Evolutionary conservation across 2,113 vertebrate species (phyloP), one percentile per base, ranked within the genome.

Genomic region (Anoplopoma fimbria): DNA sequence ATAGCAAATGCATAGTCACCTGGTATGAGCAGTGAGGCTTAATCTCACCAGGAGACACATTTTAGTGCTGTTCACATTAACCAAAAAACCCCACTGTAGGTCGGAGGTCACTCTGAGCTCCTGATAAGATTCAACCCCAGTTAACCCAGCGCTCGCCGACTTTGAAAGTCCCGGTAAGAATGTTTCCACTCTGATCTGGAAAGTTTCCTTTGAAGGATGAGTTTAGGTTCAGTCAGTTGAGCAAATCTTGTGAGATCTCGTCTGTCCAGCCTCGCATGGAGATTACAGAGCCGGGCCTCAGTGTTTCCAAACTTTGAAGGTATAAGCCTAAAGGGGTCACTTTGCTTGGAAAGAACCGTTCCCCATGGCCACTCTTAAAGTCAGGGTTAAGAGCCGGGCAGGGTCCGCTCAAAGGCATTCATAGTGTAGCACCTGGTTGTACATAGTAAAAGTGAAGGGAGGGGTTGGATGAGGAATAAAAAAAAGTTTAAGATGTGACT

Each of bases 111-210:
- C n/a, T 17, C 6, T 51, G 58, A 23, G 27, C 27, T 63, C 23
- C 34, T 0, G 53, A 64, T 73, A 36, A 83, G 62, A 67, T 42
- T 77, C 15, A 78, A 74, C 53, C 57, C 53, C 14, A 33, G 57
- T 74, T 58, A 65, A 78, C 67, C 27, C 47, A 12, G 19, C 14
- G 7, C 12, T 2, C 47, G 19, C 33, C 9, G 3, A 34, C n/a
- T 77, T 40, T 67, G 8, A 23, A 23, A 67, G 64, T 73, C 72
- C 1, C 15, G 14, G 38, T 36, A 60, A 42, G 61, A 55, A 79
- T 47, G 79, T 83, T 85, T 83, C 65, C 79, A 78, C 10, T 38
- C 71, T 51, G 25, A 74, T 75, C 53, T 88, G 72, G 77, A 88
- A 84, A 29, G 8, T 85, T 85, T 83, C 45, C 71, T 40, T 67